phyloP scores from a whole-genome alignment of 1,140 invertebrate genomes.

The Atta texana region DNA sequence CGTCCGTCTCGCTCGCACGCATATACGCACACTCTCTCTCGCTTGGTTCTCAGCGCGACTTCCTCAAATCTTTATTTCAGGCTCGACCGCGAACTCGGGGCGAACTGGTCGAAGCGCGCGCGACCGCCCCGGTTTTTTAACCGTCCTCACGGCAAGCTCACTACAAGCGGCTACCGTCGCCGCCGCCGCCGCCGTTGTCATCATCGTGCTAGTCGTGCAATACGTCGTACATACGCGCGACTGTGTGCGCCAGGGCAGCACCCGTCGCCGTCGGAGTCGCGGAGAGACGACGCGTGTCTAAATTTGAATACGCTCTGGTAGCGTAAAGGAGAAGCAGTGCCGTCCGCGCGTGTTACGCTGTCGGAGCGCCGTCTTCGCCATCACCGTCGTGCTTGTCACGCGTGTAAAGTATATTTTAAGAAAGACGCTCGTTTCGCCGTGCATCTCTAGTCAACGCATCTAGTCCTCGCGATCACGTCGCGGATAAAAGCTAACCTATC shows the following conservation, averaged over 20 bases:
- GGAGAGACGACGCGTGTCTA: constrained; percentile 75
- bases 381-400: constrained; percentile 53
- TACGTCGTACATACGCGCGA: constrained; percentile 55
- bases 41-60: constrained; percentile 71
- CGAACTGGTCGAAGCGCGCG: constrained; percentile 78
- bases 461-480: constrained; percentile 74
- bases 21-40: constrained; percentile 20
- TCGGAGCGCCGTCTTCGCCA: constrained; percentile 24
- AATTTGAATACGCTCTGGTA: constrained; percentile 78
- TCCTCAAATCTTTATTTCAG: constrained; percentile 82
- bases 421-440: constrained; percentile 72
- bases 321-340: constrained; percentile 67
- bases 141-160: constrained; percentile 70
- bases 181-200: neutral
- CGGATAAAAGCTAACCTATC: constrained; percentile 72
- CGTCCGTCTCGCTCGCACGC: constrained; percentile 31
- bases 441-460: constrained; percentile 77
- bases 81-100: constrained; percentile 78
- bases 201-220: constrained; percentile 37
- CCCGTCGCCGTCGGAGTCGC: constrained; percentile 24
- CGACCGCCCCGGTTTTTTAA: constrained; percentile 78
- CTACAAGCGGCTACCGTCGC: constrained; percentile 49
- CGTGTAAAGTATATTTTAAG: constrained; percentile 80
- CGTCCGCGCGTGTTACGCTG: constrained; percentile 70
- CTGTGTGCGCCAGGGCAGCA: constrained; percentile 56